Percentiles rank a stretch among this genome's conserved stretches.
Evolutionary conservation across 64 coral and sea anemone genomes (phyloP).

Genomic region (Dendronephthya gigantea): DNA sequence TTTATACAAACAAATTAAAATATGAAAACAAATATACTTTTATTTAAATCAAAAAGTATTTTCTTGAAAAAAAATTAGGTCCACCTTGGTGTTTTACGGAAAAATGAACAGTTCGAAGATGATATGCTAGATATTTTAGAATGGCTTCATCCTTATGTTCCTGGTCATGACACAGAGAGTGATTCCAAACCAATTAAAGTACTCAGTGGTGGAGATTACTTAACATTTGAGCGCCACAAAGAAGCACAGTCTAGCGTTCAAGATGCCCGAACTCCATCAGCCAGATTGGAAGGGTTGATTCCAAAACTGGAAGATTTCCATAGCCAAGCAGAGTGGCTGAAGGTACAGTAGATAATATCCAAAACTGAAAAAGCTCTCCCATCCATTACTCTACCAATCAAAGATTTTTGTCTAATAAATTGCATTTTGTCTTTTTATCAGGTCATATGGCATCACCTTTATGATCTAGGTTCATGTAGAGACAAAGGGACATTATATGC

Average conservation of each 20-base stretch:
- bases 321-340: constrained; percentile 38
- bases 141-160: constrained; percentile 42
- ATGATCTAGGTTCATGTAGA: constrained; percentile 30
- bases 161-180: constrained; percentile 22
- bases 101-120: constrained; percentile 36
- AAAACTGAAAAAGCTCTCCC: not conserved
- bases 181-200: constrained; percentile 9
- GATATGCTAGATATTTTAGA: constrained; percentile 46
- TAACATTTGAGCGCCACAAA: constrained; percentile 53
- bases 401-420: not conserved
- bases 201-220: constrained; percentile 42
- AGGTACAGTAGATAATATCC: constrained; percentile 15
- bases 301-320: constrained; percentile 57
- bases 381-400: not conserved
- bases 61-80: not conserved
- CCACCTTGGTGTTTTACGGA: constrained; percentile 15
- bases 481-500: constrained; percentile 51
- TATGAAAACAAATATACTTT: not conserved
- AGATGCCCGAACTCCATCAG: constrained; percentile 45
- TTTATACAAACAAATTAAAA: not conserved
- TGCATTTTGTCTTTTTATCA: not conserved
- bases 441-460: constrained; percentile 61
- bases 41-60: not conserved
- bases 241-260: constrained; percentile 51
- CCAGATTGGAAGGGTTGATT: constrained; percentile 28